These are phyloP conservation scores for Hexactinellida sp. DNA, from an alignment of 37 sponge, comb jelly and placozoan genomes.

Conservation along the genomic window DNA sequence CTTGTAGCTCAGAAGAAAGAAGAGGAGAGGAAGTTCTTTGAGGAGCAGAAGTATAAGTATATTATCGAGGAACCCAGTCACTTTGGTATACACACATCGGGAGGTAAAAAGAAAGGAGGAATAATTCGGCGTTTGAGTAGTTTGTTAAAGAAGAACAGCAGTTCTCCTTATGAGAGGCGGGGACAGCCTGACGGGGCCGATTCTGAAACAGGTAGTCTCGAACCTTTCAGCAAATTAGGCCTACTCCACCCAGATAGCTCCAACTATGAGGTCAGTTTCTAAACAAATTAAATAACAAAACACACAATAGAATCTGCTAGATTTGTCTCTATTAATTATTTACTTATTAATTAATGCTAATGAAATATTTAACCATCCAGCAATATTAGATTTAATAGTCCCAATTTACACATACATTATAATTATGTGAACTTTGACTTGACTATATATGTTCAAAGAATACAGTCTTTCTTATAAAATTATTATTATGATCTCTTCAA, in stretches of 20 bases:
- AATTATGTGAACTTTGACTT: too few species aligned
- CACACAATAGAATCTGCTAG: too few species aligned
- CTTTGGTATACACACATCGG: background rate
- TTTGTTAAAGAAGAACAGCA: background rate
- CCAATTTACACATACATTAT: too few species aligned
- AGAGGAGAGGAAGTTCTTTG: background rate
- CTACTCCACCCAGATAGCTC: background rate
- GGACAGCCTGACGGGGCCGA: conserved; percentile 1
- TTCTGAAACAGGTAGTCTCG: background rate
- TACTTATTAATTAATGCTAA: too few species aligned
- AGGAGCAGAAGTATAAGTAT: background rate
- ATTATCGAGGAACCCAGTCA: conserved; percentile 14
- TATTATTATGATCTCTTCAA: too few species aligned
- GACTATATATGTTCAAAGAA: too few species aligned
- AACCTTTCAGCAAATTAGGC: background rate
- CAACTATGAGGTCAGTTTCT: background rate
- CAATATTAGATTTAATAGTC: too few species aligned
- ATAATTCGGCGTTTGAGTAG: background rate
- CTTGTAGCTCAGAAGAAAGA: background rate
- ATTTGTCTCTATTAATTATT: too few species aligned
- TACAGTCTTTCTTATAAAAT: too few species aligned
- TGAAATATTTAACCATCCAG: too few species aligned
- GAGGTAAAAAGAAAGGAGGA: background rate
- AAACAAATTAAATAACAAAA: too few species aligned
- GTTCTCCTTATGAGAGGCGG: background rate